Percentiles rank a stretch among this genome's conserved stretches.
phyloP scores from a whole-genome alignment of 1,140 invertebrate species.

The Saccostrea glomerata region DNA sequence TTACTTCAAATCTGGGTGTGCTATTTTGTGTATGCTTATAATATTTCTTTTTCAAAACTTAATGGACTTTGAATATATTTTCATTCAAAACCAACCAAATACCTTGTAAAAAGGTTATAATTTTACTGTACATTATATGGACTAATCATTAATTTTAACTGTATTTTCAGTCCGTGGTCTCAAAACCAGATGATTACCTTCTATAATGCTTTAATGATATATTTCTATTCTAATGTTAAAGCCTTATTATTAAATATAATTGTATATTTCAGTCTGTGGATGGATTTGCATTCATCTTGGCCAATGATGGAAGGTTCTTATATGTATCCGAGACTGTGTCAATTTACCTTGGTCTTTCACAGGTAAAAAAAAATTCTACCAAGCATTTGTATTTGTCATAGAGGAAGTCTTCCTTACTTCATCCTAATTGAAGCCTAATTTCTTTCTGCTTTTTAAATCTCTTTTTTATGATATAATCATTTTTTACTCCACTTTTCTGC shows the following conservation, averaged over 20 bases:
- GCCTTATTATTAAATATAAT: conserved; percentile 27
- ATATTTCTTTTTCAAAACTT: too few species aligned
- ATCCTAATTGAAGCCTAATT: not conserved
- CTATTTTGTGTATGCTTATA: too few species aligned
- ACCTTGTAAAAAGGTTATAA: too few species aligned
- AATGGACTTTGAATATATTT: too few species aligned
- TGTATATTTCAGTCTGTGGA: conserved; percentile 90
- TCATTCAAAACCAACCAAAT: too few species aligned
- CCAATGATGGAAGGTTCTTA: conserved; percentile 96
- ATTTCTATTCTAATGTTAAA: not conserved
- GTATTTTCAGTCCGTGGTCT: too few species aligned
- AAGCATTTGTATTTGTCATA: conserved; percentile 2
- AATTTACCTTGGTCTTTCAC: conserved; percentile 98
- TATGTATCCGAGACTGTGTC: conserved; percentile 99
- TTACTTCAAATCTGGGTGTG: too few species aligned
- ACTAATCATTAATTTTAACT: too few species aligned
- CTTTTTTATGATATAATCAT: not conserved
- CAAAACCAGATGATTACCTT: too few species aligned
- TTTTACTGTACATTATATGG: too few species aligned
- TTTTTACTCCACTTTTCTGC: not conserved
- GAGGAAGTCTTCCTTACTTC: not conserved
- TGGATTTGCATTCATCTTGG: conserved; percentile 96
- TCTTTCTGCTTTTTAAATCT: not conserved
- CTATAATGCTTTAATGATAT: too few species aligned
- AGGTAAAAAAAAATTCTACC: conserved; percentile 84